phyloP scores from a whole-genome alignment of 2,888 invertebrate genomes.

The Meiosimyza platycephala region DNA sequence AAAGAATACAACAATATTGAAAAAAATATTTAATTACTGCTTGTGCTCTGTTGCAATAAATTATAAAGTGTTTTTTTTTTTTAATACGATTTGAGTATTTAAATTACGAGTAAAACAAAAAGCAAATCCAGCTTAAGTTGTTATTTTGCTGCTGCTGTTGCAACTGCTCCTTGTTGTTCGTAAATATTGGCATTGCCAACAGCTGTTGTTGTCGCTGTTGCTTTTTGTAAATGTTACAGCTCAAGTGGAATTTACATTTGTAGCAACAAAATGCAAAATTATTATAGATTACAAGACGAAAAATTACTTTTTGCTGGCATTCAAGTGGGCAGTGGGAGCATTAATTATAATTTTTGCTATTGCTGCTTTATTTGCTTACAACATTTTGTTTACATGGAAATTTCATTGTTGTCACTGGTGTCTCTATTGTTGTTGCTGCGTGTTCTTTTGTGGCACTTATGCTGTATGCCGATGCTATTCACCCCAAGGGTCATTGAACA shows the following conservation, averaged over 20 bases:
- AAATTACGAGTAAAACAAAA: background rate
- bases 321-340: no score
- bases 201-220: no score
- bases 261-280: background rate
- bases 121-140: conserved; percentile 6
- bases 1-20: no score
- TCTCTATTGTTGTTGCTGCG: no score
- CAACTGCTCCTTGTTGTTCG: background rate
- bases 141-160: background rate
- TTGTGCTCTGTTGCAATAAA: background rate
- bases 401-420: no score
- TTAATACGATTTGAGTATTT: no score
- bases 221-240: background rate
- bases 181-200: conserved; percentile 6
- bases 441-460: no score
- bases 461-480: background rate
- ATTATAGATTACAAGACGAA: background rate
- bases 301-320: background rate
- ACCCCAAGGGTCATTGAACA: conserved; percentile 4
- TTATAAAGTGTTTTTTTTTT: background rate
- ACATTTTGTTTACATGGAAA: background rate
- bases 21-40: no score
- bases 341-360: background rate
- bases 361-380: background rate
- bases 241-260: background rate